phyloP scores from a whole-genome alignment of 1,140 invertebrate genomes.

The Euura saliciscinereae region DNA sequence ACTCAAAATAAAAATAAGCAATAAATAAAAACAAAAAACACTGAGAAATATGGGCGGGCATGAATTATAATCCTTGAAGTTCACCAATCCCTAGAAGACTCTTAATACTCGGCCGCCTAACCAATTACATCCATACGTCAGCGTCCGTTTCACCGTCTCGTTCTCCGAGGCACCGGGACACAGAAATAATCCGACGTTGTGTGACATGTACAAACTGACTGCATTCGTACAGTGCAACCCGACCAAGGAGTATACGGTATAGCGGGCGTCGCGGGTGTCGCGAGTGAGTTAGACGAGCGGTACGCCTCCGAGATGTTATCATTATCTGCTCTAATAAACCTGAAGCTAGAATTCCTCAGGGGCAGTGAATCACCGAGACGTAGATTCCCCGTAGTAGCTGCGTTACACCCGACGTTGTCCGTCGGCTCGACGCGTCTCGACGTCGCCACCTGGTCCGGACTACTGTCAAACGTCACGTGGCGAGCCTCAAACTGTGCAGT shows the following conservation, averaged over 20 bases:
- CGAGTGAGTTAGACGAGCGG: constrained; percentile 21
- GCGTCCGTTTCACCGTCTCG: constrained; percentile 18
- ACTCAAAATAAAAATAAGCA: too few species aligned
- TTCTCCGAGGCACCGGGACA: constrained; percentile 18
- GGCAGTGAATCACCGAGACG: constrained; percentile 36
- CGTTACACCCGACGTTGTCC: neutral
- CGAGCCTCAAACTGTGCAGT: neutral
- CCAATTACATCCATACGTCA: constrained; percentile 55
- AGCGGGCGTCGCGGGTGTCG: constrained; percentile 19
- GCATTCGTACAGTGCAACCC: neutral
- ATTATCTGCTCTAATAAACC: constrained; percentile 55
- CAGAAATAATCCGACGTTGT: constrained; percentile 55
- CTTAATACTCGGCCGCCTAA: constrained; percentile 38
- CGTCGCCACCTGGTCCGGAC: neutral
- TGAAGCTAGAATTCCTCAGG: constrained; percentile 37
- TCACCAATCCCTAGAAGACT: too few species aligned
- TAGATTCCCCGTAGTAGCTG: neutral
- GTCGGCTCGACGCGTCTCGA: neutral
- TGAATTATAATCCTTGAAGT: too few species aligned
- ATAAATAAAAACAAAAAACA: too few species aligned
- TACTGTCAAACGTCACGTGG: neutral
- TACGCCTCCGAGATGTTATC: constrained; percentile 51
- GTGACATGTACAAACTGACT: constrained; percentile 18
- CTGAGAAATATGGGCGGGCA: too few species aligned
- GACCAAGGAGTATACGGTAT: constrained; percentile 16